Base-by-base conservation (phyloP, 2,888 invertebrate species). In the Heliconius ethilla region DNA sequence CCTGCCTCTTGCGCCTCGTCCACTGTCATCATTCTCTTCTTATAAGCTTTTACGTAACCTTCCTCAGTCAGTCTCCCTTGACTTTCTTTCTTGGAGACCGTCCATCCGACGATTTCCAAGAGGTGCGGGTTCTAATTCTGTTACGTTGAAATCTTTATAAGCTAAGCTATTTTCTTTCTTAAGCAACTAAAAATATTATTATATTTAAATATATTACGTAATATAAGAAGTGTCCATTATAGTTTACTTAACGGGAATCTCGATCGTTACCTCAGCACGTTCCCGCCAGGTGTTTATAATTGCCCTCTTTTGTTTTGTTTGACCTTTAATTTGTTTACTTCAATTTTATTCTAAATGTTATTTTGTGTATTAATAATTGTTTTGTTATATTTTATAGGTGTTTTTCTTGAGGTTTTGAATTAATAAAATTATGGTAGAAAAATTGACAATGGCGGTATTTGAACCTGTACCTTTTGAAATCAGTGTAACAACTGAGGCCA, bases 221-320 rank as follows among this genome's bases (percentile, higher is more conserved):
- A 29, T 51, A 51, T 51, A 51, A 51, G 18, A 51, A 18, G 51
- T 51, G 51, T 51, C 51, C 6, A 27, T 70, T 70, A 22, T 25
- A 25, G 27, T 63, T 74, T 65, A 18, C 18, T 13, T 29, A 63
- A 45, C 25, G 22, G 25, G 40, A 65, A 74, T 74, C 27, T 65
- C 37, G 29, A 74, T 74, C 25, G 37, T 40, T 40, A 63, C 18
- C 7, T 18, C 4, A 65, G 74, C 65, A 45, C 74, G 74, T 45
- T 29, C 63, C 40, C 63, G 27, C 65, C 74, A 74, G 74, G 74
- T 65, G 74, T 65, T 74, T 74, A 27, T 74, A 74, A 74, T 74
- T 63, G 74, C 25, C 37, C 40, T 72, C 45, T n/a, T 33, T 55
- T 72, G 72, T 25, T 33, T 59, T 33, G 59, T 59, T 72, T 59